These are phyloP conservation scores for Eupithecia dodoneata DNA, from an alignment of 2,888 invertebrate species.

Conservation along the genomic window DNA sequence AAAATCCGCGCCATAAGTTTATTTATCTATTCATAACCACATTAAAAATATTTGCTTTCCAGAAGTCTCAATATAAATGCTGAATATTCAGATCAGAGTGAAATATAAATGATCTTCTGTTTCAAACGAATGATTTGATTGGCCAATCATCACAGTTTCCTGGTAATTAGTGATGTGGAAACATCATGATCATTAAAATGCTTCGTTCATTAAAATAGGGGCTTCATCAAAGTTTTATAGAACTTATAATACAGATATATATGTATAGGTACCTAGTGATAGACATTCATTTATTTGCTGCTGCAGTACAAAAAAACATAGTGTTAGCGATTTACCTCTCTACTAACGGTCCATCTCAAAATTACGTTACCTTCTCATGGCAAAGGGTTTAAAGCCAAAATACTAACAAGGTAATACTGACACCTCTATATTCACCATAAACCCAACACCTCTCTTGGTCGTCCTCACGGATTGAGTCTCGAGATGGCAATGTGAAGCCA, in stretches of 20 bases:
- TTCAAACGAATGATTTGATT: constrained; percentile 53
- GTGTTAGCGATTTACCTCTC: no score
- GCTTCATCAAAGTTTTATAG: constrained; percentile 27
- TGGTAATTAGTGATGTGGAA: constrained; percentile 53
- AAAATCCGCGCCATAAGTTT: not conserved
- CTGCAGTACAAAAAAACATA: no score
- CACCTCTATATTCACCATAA: no score
- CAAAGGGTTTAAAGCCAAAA: no score
- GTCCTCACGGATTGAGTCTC: no score
- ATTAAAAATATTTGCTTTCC: not conserved
- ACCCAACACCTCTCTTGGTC: no score
- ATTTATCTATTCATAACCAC: not conserved
- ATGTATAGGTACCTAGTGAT: no score
- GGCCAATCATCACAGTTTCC: constrained; percentile 62
- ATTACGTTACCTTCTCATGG: no score
- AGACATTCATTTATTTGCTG: no score
- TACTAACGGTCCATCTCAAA: no score
- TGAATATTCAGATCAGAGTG: not conserved
- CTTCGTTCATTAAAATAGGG: constrained; percentile 33
- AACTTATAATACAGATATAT: not conserved
- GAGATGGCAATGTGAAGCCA: no score
- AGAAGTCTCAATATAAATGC: not conserved
- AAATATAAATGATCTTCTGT: constrained; percentile 1
- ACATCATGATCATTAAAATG: constrained; percentile 33
- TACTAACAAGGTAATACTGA: no score